Percentiles rank a stretch among this genome's conserved stretches.
Evolutionary conservation across 2,888 invertebrate species (phyloP).

Genomic region (Lacanobia oleracea): DNA sequence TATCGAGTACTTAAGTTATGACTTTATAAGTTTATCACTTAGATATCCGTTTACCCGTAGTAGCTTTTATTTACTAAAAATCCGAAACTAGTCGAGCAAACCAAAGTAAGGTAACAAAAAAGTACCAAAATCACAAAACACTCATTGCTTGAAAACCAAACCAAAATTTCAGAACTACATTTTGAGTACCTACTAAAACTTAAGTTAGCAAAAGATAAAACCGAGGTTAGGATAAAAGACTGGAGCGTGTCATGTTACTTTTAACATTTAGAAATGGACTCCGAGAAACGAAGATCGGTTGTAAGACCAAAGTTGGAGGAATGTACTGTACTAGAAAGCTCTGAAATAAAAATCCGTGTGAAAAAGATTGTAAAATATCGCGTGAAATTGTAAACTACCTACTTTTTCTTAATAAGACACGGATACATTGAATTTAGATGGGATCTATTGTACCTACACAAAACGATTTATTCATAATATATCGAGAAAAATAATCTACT

Average conservation of each 20-base stretch:
- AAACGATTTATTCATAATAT: too few species aligned
- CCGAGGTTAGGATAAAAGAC: slow-evolving; percentile 32
- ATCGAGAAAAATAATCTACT: too few species aligned
- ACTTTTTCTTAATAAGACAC: too few species aligned
- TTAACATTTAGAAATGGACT: slow-evolving; percentile 41
- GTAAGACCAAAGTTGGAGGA: slow-evolving; percentile 29
- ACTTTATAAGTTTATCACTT: too few species aligned
- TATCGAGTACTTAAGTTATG: too few species aligned
- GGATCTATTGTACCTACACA: too few species aligned
- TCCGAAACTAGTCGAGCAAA: too few species aligned
- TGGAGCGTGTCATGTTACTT: slow-evolving; percentile 42
- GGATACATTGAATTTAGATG: too few species aligned
- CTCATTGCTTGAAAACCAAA: background rate
- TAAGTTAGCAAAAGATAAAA: slow-evolving; percentile 40
- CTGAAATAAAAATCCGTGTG: slow-evolving; percentile 36
- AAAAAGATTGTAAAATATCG: background rate
- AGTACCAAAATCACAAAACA: background rate
- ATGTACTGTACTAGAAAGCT: slow-evolving; percentile 16
- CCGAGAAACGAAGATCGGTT: slow-evolving; percentile 43
- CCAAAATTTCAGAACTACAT: slow-evolving; percentile 19
- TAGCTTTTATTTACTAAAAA: too few species aligned
- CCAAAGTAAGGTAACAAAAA: background rate
- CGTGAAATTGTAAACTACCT: too few species aligned
- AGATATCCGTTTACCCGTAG: too few species aligned
- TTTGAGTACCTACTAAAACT: slow-evolving; percentile 1